Percentiles rank a stretch among this genome's conserved stretches.
Evolutionary conservation across 2,113 vertebrate species (phyloP).

Genomic region (Upupa epops): DNA sequence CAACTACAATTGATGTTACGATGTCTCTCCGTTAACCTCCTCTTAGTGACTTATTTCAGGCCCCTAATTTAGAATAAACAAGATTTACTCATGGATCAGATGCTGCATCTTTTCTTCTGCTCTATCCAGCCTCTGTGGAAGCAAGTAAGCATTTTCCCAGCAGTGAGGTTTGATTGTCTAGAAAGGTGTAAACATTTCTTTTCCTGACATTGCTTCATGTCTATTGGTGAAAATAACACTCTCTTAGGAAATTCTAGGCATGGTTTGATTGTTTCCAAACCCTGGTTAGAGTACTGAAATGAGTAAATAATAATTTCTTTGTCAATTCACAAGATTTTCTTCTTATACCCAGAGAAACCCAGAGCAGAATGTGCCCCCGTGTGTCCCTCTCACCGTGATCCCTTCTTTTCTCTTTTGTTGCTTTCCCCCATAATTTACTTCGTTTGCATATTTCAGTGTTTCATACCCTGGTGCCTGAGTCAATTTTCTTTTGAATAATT

Average conservation of each 20-base stretch:
- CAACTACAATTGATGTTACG: neutral
- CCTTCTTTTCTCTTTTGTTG: constrained; percentile 20
- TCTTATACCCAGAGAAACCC: neutral
- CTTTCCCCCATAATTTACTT: constrained; percentile 64
- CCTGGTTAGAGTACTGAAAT: neutral
- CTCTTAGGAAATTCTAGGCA: constrained; percentile 18
- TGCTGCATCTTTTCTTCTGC: neutral
- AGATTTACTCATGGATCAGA: neutral
- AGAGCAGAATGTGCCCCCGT: neutral
- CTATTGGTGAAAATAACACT: constrained; percentile 45
- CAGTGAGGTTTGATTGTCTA: constrained; percentile 28
- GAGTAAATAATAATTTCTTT: constrained; percentile 40
- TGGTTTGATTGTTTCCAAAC: constrained; percentile 41
- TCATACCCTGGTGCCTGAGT: constrained; percentile 62
- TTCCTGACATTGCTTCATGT: constrained; percentile 27
- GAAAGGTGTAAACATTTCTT: constrained; percentile 45
- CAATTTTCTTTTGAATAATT: constrained; percentile 72
- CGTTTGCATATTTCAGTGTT: constrained; percentile 66
- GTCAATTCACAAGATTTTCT: neutral
- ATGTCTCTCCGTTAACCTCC: neutral
- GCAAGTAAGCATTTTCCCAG: constrained; percentile 1
- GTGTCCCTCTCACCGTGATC: neutral
- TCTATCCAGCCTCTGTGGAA: neutral
- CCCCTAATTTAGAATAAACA: constrained; percentile 1
- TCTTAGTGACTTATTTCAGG: constrained; percentile 1